Evolutionary conservation across 2,797 vertebrate species (phyloP).

Genomic region (Cossypha polioptera): DNA sequence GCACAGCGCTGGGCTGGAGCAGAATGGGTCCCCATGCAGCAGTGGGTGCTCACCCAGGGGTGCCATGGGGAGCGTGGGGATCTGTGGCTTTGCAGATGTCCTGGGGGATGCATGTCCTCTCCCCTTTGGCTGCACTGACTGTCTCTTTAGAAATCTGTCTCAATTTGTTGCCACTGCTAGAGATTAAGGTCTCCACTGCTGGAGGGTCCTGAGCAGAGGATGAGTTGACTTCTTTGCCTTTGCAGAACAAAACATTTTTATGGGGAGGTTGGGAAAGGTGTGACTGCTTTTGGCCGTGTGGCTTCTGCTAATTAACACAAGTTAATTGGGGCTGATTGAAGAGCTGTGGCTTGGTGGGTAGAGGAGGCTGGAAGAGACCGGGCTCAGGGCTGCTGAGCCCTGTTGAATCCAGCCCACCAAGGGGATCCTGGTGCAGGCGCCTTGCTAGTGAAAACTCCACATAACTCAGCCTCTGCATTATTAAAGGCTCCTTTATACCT

Average conservation of each 20-base stretch:
- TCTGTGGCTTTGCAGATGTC: background rate
- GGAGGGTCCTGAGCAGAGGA: background rate
- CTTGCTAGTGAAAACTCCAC: background rate
- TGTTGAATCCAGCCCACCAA: background rate
- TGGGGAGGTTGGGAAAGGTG: background rate
- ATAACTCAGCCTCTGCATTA: background rate
- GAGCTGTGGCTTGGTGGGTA: background rate
- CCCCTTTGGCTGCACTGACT: background rate
- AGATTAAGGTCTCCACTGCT: background rate
- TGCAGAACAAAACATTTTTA: background rate
- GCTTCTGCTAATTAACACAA: background rate
- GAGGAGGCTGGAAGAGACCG: background rate
- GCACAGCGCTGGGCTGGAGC: background rate
- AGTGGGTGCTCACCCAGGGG: background rate
- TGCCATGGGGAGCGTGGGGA: fast-evolving
- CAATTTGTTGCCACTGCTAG: background rate
- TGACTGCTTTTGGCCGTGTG: background rate
- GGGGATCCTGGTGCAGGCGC: background rate
- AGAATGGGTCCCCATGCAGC: fast-evolving
- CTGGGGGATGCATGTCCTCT: background rate
- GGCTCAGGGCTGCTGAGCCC: background rate
- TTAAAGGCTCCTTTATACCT: conserved; percentile 59
- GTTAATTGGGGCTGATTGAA: background rate
- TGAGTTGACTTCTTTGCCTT: background rate
- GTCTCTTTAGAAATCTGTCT: background rate